Conservation (phyloP, 2,888 invertebrate genomes). For the Xestobium rufovillosum region DNA sequence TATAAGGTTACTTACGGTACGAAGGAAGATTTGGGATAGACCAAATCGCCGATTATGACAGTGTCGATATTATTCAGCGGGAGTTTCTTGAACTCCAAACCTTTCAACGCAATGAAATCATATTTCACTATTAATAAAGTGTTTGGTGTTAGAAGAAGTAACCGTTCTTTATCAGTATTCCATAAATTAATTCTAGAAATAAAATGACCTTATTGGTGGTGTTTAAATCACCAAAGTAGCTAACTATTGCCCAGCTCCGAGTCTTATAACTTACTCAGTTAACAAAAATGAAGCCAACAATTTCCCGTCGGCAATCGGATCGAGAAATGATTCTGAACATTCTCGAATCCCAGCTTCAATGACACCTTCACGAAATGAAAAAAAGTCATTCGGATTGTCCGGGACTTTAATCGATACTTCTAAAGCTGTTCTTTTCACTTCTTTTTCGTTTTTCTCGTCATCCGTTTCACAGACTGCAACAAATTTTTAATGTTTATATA, state of each 20-base stretch:
- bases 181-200: slow-evolving; percentile 71
- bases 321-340: slow-evolving; percentile 57
- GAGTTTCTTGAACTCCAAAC: slow-evolving; percentile 63
- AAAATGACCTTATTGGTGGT: too few species aligned
- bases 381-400: slow-evolving; percentile 60
- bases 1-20: slow-evolving; percentile 66
- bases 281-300: slow-evolving; percentile 70
- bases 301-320: slow-evolving; percentile 61
- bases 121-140: slow-evolving; percentile 70
- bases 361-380: slow-evolving; percentile 65
- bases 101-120: slow-evolving; percentile 75
- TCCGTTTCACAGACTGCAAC: slow-evolving; percentile 35
- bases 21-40: slow-evolving; percentile 73
- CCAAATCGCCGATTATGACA: slow-evolving; percentile 66
- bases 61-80: slow-evolving; percentile 62
- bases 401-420: slow-evolving; percentile 39
- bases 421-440: slow-evolving; percentile 39
- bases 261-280: slow-evolving; percentile 60
- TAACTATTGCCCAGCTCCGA: slow-evolving; percentile 1
- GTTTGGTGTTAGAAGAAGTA: slow-evolving; percentile 67
- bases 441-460: slow-evolving; percentile 28
- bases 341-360: slow-evolving; percentile 66
- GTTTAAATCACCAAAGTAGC: too few species aligned
- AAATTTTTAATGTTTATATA: slow-evolving; percentile 5
- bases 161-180: slow-evolving; percentile 79